Evolutionary conservation across 2,113 vertebrate genomes (phyloP).

Genomic region (Murina feae): DNA sequence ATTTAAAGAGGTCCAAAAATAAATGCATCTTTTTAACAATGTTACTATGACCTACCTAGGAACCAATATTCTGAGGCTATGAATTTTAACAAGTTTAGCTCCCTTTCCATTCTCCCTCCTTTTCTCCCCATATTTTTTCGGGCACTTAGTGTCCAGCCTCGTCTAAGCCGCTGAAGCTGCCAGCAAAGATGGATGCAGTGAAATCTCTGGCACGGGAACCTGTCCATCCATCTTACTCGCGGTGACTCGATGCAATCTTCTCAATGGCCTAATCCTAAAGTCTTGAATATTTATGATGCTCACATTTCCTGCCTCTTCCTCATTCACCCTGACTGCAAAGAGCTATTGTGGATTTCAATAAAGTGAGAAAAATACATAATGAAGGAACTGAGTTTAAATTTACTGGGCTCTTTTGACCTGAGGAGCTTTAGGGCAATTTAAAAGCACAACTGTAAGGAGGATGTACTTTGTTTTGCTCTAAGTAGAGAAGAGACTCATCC

Average conservation of each 20-base stretch:
- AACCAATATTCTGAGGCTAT: slow-evolving; percentile 32
- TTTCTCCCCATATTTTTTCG: slow-evolving; percentile 5
- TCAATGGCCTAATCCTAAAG: slow-evolving; percentile 29
- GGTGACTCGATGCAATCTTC: neutral
- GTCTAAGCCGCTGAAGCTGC: neutral
- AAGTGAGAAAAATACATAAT: slow-evolving; percentile 46
- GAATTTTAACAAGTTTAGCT: slow-evolving; percentile 42
- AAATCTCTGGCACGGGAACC: neutral
- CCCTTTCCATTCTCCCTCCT: neutral
- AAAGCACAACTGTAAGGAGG: neutral
- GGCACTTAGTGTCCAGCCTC: slow-evolving; percentile 5
- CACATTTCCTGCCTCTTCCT: slow-evolving; percentile 17
- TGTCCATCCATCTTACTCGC: slow-evolving; percentile 23
- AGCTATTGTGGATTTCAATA: slow-evolving; percentile 48
- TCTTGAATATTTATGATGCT: slow-evolving; percentile 57
- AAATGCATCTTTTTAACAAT: neutral
- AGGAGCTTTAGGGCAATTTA: slow-evolving; percentile 3
- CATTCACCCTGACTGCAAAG: slow-evolving; percentile 7
- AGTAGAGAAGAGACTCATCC: neutral
- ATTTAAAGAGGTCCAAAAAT: neutral
- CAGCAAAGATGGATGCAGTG: neutral
- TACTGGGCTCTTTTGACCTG: slow-evolving; percentile 6
- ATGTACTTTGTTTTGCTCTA: slow-evolving; percentile 33
- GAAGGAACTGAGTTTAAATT: slow-evolving; percentile 23
- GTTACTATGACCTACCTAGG: neutral